Conservation (phyloP, 2,797 vertebrate species). For the Lagorchestes hirsutus region DNA sequence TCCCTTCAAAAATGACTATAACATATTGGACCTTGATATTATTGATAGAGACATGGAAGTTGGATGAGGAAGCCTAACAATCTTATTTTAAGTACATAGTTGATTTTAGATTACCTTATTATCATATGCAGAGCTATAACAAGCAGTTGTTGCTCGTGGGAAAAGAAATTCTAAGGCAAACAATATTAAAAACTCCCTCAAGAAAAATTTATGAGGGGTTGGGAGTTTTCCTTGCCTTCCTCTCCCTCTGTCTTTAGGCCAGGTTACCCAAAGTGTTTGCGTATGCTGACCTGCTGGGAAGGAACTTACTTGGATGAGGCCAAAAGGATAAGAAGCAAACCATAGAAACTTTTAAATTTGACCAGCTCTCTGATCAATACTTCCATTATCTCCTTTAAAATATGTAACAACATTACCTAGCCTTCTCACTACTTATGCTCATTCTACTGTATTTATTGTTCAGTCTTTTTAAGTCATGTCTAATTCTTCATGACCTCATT, state of each 20-base stretch:
- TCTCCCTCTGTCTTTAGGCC: neutral
- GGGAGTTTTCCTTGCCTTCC: neutral
- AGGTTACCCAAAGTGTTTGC: neutral
- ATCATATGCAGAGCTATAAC: neutral
- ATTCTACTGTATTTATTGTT: neutral
- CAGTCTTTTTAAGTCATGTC: neutral
- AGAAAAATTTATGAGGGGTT: neutral
- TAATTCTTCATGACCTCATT: neutral
- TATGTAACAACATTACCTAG: neutral
- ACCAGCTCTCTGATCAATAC: neutral
- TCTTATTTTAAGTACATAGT: neutral
- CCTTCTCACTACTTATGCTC: neutral
- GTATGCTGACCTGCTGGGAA: neutral
- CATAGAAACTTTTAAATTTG: neutral
- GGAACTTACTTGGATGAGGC: neutral
- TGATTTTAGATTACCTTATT: neutral
- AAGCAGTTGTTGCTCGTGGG: neutral
- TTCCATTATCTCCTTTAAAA: neutral
- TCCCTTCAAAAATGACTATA: neutral
- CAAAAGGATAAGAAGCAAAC: neutral
- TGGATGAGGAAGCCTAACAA: neutral
- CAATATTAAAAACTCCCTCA: neutral
- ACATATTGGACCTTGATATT: neutral
- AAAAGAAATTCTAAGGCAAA: neutral
- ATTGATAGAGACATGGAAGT: neutral